Conservation (phyloP, 2,888 invertebrate genomes). For the Lepetodrilus schrolli region DNA sequence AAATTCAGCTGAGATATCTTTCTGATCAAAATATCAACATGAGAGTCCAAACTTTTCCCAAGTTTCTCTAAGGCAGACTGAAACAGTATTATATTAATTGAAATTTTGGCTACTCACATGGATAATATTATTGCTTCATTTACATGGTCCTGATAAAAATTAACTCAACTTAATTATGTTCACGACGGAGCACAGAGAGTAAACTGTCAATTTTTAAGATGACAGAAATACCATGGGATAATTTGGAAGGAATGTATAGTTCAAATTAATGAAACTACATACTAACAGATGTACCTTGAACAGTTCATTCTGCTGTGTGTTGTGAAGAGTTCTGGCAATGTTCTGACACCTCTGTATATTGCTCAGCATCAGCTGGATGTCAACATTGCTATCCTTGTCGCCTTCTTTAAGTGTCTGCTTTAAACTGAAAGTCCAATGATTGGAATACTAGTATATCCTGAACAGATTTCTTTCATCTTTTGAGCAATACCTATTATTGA, state of each 20-base stretch:
- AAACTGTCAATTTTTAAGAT: no score
- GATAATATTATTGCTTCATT: no score
- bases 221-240: no score
- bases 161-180: no score
- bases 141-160: no score
- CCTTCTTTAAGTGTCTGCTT: constrained; percentile 58
- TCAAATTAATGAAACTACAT: no score
- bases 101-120: no score
- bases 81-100: no score
- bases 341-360: constrained; percentile 55
- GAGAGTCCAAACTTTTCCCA: constrained; percentile 44
- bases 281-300: constrained; percentile 44
- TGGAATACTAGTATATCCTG: no score
- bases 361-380: constrained; percentile 58
- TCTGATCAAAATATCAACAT: constrained; percentile 51
- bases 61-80: constrained; percentile 49
- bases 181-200: no score
- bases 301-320: constrained; percentile 46
- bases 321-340: constrained; percentile 50
- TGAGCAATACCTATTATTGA: background rate
- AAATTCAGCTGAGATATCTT: constrained; percentile 64
- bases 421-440: constrained; percentile 50
- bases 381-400: constrained; percentile 59
- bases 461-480: no score
- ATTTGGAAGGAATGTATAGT: no score